These are phyloP conservation scores for Ptilodon capucinus DNA, from an alignment of 2,888 invertebrate species.

Conservation along the genomic window DNA sequence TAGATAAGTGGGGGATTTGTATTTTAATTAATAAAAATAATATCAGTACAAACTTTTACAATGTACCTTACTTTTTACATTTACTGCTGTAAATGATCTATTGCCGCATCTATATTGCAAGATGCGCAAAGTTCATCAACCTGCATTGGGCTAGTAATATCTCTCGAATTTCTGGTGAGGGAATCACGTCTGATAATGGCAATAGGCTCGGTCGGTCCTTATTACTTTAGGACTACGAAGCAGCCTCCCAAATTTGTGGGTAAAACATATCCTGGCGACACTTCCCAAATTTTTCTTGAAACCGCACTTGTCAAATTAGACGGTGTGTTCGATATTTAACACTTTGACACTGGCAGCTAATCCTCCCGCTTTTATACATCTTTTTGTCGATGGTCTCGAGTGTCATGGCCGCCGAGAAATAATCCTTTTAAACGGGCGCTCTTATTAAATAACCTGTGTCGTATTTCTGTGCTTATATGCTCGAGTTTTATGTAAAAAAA, in stretches of 20 bases:
- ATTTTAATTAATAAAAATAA: too few species aligned
- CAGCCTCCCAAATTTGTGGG: constrained; percentile 8
- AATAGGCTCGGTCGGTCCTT: too few species aligned
- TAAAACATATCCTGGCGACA: constrained; percentile 22
- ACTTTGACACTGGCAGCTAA: constrained; percentile 82
- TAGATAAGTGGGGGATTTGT: too few species aligned
- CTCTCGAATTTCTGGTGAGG: too few species aligned
- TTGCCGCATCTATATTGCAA: too few species aligned
- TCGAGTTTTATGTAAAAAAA: constrained; percentile 48
- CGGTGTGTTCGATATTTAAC: constrained; percentile 80
- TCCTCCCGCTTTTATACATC: constrained; percentile 73
- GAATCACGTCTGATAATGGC: too few species aligned
- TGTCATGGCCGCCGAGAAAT: constrained; percentile 70
- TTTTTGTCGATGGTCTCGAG: constrained; percentile 61
- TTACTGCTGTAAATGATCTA: too few species aligned
- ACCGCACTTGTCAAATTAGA: constrained; percentile 78
- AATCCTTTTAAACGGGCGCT: constrained; percentile 78
- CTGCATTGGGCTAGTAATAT: too few species aligned
- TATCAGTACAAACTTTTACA: too few species aligned
- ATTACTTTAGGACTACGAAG: too few species aligned
- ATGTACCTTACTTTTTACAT: too few species aligned
- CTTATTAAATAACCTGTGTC: constrained; percentile 68
- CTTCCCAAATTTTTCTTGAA: constrained; percentile 52
- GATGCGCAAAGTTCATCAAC: too few species aligned
- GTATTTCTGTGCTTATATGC: constrained; percentile 60